Conservation (phyloP, 2,113 vertebrate genomes). For the Gobiocypris rarus region DNA sequence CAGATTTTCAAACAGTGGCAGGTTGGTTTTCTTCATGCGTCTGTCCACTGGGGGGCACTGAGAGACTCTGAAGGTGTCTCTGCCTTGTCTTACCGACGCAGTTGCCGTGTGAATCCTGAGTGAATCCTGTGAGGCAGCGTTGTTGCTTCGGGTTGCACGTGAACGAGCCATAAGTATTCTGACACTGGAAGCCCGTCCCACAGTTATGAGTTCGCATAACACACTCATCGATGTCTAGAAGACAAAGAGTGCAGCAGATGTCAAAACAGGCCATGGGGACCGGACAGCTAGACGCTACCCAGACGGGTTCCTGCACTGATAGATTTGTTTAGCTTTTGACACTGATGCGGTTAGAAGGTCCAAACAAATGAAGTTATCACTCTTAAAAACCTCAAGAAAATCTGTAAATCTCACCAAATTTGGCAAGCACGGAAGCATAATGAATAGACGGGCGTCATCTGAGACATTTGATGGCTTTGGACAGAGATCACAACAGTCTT, state of each 20-base stretch:
- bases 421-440: neutral
- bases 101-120: constrained; percentile 87
- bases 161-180: constrained; percentile 89
- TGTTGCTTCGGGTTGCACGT: constrained; percentile 82
- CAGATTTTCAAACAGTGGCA: neutral
- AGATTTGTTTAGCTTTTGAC: constrained; percentile 44
- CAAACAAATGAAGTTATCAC: constrained; percentile 11
- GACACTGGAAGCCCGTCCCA: constrained; percentile 78
- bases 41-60: constrained; percentile 38
- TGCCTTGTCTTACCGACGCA: constrained; percentile 83
- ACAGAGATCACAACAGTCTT: constrained; percentile 27
- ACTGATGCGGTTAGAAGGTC: constrained; percentile 11
- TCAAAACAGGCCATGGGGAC: constrained; percentile 33
- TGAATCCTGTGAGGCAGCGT: constrained; percentile 89
- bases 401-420: constrained; percentile 1
- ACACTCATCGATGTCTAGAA: constrained; percentile 88
- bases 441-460: neutral
- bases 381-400: neutral
- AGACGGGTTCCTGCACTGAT: constrained; percentile 18
- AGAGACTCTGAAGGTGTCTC: neutral
- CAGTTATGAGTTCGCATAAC: constrained; percentile 77
- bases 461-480: constrained; percentile 27
- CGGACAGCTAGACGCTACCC: neutral
- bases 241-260: constrained; percentile 33
- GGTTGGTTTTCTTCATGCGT: neutral